Conservation (phyloP, 2,797 vertebrate species). For the Acropternis orthonyx region DNA sequence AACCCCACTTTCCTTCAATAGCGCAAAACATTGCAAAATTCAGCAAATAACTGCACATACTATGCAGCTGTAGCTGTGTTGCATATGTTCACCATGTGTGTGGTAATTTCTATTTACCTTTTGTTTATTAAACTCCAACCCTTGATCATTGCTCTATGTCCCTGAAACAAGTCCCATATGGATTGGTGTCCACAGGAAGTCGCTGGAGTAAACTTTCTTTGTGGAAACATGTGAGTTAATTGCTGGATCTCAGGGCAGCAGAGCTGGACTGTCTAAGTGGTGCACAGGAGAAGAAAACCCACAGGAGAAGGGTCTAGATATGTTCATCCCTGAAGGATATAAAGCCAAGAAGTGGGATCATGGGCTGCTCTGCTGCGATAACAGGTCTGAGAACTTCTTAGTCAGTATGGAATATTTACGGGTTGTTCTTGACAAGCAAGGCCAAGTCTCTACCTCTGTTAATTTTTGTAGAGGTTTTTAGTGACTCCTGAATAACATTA, state of each 20-base stretch:
- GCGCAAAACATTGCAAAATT: background rate
- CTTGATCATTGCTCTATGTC: background rate
- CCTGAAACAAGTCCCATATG: background rate
- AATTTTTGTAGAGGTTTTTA: background rate
- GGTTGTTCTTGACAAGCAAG: background rate
- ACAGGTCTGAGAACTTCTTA: background rate
- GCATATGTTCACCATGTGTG: background rate
- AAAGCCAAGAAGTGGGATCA: background rate
- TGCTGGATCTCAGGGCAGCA: background rate
- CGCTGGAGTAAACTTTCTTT: background rate
- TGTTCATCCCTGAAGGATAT: background rate
- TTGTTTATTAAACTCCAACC: background rate
- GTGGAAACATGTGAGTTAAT: background rate
- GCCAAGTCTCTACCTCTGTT: background rate
- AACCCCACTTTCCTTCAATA: background rate
- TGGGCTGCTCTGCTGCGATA: background rate
- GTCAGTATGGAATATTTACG: background rate
- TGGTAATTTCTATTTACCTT: slow-evolving; percentile 10
- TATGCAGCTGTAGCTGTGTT: background rate
- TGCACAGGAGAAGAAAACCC: background rate
- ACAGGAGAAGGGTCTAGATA: background rate
- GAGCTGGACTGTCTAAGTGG: background rate
- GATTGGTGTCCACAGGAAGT: background rate
- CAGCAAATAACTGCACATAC: background rate
- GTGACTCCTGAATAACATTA: background rate